phyloP scores from a whole-genome alignment of 2,113 vertebrate species.

The Elaphurus davidianus region DNA sequence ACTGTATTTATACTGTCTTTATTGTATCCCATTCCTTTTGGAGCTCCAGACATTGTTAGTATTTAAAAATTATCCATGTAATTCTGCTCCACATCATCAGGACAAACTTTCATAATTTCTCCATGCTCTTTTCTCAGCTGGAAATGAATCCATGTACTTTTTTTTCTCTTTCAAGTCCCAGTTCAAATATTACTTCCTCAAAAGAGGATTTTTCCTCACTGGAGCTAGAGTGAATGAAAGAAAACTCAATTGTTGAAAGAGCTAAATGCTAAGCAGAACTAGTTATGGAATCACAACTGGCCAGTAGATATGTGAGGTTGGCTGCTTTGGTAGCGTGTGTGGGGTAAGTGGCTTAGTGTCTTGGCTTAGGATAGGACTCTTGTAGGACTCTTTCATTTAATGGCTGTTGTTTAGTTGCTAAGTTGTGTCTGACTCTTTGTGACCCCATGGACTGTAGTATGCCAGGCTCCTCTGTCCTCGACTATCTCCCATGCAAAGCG shows the following conservation, averaged over 20 bases:
- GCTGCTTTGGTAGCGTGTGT: not conserved
- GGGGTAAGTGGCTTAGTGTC: not conserved
- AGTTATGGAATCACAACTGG: not conserved
- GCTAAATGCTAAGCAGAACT: not conserved
- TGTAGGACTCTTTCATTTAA: not conserved
- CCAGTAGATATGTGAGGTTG: not conserved
- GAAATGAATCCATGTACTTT: not conserved
- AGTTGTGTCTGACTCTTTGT: not conserved
- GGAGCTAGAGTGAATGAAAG: not conserved
- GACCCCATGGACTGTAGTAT: not conserved
- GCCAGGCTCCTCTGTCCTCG: not conserved
- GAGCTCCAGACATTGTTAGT: fast-evolving
- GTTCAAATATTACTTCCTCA: not conserved
- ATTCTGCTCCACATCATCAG: not conserved
- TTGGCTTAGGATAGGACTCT: not conserved
- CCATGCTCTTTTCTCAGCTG: not conserved
- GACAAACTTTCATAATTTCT: not conserved
- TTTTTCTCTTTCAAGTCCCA: not conserved
- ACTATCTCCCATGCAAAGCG: not conserved
- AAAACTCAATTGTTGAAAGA: not conserved
- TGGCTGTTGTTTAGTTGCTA: not conserved
- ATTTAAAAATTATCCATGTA: not conserved
- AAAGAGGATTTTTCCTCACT: not conserved
- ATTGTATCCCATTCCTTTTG: not conserved
- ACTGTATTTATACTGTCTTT: not conserved